Base-by-base conservation (phyloP, 2,888 invertebrate species). In the Asteroscopus sphinx region DNA sequence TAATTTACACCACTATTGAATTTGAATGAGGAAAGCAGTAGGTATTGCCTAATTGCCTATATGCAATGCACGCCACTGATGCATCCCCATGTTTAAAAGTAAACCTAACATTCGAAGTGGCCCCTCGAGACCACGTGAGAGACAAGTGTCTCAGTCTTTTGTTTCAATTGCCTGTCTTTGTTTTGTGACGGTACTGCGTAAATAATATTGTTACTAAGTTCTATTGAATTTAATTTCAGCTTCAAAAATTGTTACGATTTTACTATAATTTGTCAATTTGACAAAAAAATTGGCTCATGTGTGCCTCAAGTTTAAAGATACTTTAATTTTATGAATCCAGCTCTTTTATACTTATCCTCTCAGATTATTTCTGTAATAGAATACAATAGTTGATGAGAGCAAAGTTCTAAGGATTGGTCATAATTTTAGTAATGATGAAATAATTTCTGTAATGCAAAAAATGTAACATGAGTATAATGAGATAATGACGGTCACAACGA, bases 391-490 rank as follows among this genome's bases (percentile, higher is more conserved):
- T 45, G 16, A 26, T 15, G 26, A 44, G 45, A 49, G 15, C 59
- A 47, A 65, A 41, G 61, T 58, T 37, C 44, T 45, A 17, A 49
- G 47, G 63, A 12, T 28, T 46, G 26, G 39, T 45, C 41, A 60
- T 57, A 28, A 45, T 49, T 52, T 26, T 4, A 36, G 12, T 68
- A 62, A 73, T 26, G 61, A 37, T 41, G 33, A 60, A 68, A 73
- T 68, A 71, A 71, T 71, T 26, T 47, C 44, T 41, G 28, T 2
- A 11, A 2, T 12, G 13, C 21, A 54, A 53, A 71, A 60, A 57
- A 32, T 21, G 0, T 33, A 26, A 13, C 30, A 45, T 30, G 16
- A 15, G 17, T 52, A 52, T 51, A 21, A 47, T 32, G 46, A 51
- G 15, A 7, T 35, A 58, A 53, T 46, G 39, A 44, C 17, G 30